Conservation (phyloP, 2,797 vertebrate species). For the Protonibea diacanthus region DNA sequence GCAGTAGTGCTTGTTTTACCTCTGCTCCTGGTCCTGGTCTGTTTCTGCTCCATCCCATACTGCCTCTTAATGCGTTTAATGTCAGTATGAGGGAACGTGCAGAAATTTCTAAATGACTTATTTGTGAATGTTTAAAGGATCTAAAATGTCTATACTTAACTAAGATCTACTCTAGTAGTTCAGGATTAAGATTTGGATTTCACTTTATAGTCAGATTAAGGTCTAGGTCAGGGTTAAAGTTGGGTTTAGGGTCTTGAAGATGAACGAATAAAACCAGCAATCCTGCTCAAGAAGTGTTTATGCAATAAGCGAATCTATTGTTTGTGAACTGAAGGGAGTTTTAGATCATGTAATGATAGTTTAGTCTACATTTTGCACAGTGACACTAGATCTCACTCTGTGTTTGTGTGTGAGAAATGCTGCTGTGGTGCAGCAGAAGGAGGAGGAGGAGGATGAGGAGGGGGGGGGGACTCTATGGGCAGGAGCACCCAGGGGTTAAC, state of each 20-base stretch:
- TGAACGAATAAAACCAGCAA: constrained; percentile 15
- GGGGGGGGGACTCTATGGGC: constrained; percentile 44
- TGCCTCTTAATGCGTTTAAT: not conserved
- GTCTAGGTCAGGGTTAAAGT: constrained; percentile 19
- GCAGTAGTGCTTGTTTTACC: not conserved
- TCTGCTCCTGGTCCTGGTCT: constrained; percentile 3
- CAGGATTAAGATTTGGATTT: constrained; percentile 46
- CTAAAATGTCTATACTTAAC: constrained; percentile 13
- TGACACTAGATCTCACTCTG: constrained; percentile 31
- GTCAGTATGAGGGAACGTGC: not conserved
- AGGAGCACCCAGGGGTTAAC: constrained; percentile 82
- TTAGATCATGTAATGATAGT: constrained; percentile 32
- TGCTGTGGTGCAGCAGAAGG: constrained; percentile 50
- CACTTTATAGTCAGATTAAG: constrained; percentile 31
- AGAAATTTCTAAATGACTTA: constrained; percentile 1
- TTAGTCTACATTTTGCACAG: constrained; percentile 2
- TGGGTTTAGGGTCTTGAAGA: constrained; percentile 12
- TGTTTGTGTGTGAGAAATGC: constrained; percentile 61
- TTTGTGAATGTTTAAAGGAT: not conserved
- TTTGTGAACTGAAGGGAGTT: constrained; percentile 29
- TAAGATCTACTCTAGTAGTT: constrained; percentile 21
- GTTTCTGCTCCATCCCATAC: not conserved
- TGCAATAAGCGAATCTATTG: constrained; percentile 8
- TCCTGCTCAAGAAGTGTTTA: constrained; percentile 5
- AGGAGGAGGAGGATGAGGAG: not conserved